A percentile compares a stretch with the other conserved stretches of the same genome.
Conservation (phyloP, 2,113 vertebrate genomes). For the Nestor notabilis region DNA sequence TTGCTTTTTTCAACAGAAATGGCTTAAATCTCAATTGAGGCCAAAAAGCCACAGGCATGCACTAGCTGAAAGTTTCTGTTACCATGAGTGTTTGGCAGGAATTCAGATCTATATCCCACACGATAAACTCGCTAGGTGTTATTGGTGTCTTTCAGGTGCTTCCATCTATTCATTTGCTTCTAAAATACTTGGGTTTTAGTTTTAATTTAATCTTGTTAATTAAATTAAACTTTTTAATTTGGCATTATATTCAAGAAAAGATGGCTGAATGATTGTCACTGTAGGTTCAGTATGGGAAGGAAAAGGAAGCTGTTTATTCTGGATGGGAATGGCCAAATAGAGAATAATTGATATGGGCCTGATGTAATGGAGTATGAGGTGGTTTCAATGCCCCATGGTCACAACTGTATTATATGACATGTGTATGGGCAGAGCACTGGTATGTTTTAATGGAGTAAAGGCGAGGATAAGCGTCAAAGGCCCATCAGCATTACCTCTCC, state of each 20-base stretch:
- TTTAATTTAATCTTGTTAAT: not conserved
- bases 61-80: not conserved
- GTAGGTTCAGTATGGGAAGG: not conserved
- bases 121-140: not conserved
- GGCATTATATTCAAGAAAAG: not conserved
- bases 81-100: not conserved
- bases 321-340: not conserved
- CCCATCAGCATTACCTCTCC: not conserved
- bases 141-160: not conserved
- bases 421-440: not conserved
- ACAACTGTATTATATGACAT: not conserved
- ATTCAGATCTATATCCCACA: not conserved
- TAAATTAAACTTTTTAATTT: not conserved
- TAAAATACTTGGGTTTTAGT: not conserved
- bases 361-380: not conserved
- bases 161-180: not conserved
- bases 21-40: not conserved
- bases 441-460: accelerated
- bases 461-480: not conserved
- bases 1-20: not conserved
- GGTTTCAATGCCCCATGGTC: not conserved
- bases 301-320: not conserved
- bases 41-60: not conserved
- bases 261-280: not conserved
- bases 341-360: not conserved